Evolutionary conservation across 2,113 vertebrate species (phyloP).

Genomic region (Kryptolebias marmoratus): DNA sequence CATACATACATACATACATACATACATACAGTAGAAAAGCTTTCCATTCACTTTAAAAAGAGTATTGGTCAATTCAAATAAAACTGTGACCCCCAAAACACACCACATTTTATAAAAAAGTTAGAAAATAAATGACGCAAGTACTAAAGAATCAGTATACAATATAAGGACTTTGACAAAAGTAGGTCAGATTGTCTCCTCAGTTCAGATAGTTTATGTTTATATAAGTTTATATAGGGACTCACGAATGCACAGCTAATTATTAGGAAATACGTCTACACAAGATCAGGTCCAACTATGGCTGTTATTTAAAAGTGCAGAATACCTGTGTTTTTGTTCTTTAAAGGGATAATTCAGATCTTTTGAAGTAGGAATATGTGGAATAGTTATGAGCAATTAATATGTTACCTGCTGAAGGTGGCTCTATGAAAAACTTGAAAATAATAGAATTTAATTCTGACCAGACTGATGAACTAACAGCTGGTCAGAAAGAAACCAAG

Average conservation of each 20-base stretch:
- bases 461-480: no score
- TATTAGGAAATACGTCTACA: constrained; percentile 1
- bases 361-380: no score
- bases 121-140: constrained; percentile 21
- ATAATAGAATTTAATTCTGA: no score
- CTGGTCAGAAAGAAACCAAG: no score
- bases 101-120: constrained; percentile 40
- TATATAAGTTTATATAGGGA: constrained; percentile 20
- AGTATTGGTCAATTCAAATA: constrained; percentile 42
- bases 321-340: constrained; percentile 20
- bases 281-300: constrained; percentile 26
- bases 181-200: constrained; percentile 13
- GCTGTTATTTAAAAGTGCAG: constrained; percentile 37
- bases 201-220: constrained; percentile 13
- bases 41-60: constrained; percentile 52
- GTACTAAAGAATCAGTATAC: constrained; percentile 14
- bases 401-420: no score
- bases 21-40: constrained; percentile 64
- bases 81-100: constrained; percentile 45
- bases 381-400: no score
- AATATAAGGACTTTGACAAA: constrained; percentile 21
- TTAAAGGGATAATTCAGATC: neutral
- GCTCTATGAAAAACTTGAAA: no score
- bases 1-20: neutral
- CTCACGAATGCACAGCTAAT: constrained; percentile 32